Evolutionary conservation across 2,888 invertebrate species (phyloP).

Genomic region (Eupithecia subumbrata): DNA sequence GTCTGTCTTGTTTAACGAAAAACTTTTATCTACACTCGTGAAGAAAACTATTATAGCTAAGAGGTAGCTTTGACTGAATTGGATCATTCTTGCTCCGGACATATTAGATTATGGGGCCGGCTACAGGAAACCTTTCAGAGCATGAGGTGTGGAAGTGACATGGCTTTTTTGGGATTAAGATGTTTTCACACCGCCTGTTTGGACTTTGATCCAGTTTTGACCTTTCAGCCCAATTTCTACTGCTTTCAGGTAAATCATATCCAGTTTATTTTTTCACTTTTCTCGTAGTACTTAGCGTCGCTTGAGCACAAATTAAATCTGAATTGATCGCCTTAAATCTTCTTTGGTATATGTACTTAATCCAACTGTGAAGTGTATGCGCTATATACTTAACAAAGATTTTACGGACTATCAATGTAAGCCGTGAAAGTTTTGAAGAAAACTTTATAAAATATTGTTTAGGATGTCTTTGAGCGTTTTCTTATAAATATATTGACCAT

Average conservation of each 20-base stretch:
- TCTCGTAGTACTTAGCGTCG: neutral
- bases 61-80: slow-evolving; percentile 23
- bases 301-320: neutral
- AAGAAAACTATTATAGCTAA: slow-evolving; percentile 33
- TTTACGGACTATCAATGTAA: too few species aligned
- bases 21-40: slow-evolving; percentile 22
- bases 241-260: neutral
- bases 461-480: neutral
- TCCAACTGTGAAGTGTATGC: neutral
- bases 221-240: neutral
- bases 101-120: slow-evolving; percentile 12
- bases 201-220: neutral
- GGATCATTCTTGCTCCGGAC: slow-evolving; percentile 30
- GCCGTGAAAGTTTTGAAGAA: neutral
- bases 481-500: neutral
- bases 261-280: neutral
- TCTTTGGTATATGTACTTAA: neutral
- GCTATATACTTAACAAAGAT: neutral
- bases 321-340: neutral
- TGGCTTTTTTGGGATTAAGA: slow-evolving; percentile 20
- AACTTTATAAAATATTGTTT: neutral
- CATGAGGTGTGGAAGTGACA: slow-evolving; percentile 26
- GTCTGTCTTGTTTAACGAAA: slow-evolving; percentile 31
- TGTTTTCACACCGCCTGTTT: slow-evolving; percentile 2
- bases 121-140: slow-evolving; percentile 11